Percentiles rank a stretch among this genome's conserved stretches.
These are phyloP conservation scores for Galeruca laticollis DNA, from an alignment of 2,888 invertebrate genomes.

Conservation along the genomic window DNA sequence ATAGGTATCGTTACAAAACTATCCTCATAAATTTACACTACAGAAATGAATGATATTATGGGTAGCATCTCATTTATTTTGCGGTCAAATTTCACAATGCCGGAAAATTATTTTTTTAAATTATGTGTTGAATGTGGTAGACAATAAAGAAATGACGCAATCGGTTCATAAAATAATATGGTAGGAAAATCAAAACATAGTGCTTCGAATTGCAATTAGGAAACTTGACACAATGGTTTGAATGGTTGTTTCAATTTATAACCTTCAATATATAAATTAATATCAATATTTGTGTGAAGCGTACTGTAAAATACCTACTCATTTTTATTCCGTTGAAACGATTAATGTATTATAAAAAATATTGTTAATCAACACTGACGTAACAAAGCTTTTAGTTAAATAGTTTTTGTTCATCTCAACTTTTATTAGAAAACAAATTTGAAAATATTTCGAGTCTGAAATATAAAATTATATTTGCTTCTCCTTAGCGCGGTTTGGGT, in stretches of 20 bases:
- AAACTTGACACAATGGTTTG: constrained; percentile 1
- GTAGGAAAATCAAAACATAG: neutral
- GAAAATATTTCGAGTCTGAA: no score
- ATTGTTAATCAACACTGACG: no score
- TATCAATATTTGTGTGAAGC: no score
- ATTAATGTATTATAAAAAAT: no score
- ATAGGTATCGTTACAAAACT: no score
- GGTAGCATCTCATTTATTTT: neutral
- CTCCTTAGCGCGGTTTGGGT: no score
- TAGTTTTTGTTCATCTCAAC: no score
- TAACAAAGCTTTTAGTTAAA: no score
- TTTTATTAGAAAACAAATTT: no score
- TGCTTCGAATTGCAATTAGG: neutral
- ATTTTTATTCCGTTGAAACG: no score
- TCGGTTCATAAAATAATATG: neutral
- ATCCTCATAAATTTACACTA: neutral
- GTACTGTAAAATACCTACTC: no score
- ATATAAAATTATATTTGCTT: no score
- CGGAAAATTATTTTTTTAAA: constrained; percentile 13
- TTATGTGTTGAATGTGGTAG: neutral
- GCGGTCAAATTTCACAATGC: constrained; percentile 12
- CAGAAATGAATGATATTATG: constrained; percentile 11
- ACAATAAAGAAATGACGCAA: constrained; percentile 1
- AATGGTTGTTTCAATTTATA: neutral
- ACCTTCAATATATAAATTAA: neutral